Conservation (phyloP, 2,888 invertebrate genomes). For the Phragmatobia fuliginosa region DNA sequence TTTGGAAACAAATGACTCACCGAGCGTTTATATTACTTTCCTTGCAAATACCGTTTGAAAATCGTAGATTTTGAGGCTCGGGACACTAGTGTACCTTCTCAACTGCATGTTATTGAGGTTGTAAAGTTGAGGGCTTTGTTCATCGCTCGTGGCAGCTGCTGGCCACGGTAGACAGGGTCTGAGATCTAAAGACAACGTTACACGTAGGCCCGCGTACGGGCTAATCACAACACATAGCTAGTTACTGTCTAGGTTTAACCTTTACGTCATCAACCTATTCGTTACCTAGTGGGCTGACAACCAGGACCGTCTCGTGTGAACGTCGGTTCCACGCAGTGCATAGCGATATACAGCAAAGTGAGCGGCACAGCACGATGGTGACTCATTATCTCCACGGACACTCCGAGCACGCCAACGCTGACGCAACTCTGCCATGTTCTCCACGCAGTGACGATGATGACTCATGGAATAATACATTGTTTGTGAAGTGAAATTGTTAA, state of each 20-base stretch:
- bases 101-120: conserved; percentile 38
- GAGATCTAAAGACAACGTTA: conserved; percentile 79
- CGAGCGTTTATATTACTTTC: conserved; percentile 45
- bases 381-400: conserved; percentile 62
- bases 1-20: conserved; percentile 66
- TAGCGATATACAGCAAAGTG: conserved; percentile 49
- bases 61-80: conserved; percentile 33
- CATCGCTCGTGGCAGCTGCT: conserved; percentile 46
- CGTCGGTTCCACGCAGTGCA: conserved; percentile 62
- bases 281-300: conserved; percentile 86
- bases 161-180: conserved; percentile 57
- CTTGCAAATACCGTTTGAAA: conserved; percentile 33
- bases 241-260: conserved; percentile 60
- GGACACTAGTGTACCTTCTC: conserved; percentile 32
- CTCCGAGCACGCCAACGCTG: conserved; percentile 64
- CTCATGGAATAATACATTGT: conserved; percentile 86
- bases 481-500: conserved; percentile 78
- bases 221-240: conserved; percentile 50
- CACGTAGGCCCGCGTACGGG: conserved; percentile 69
- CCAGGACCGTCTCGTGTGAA: conserved; percentile 71
- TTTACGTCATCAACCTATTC: conserved; percentile 73
- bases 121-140: conserved; percentile 25
- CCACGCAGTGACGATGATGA: conserved; percentile 75
- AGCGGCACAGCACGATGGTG: conserved; percentile 56
- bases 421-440: conserved; percentile 68